Percentiles rank a stretch among this genome's conserved stretches.
phyloP scores from a whole-genome alignment of 2,888 invertebrate species.

The Epistrophe eligans region DNA sequence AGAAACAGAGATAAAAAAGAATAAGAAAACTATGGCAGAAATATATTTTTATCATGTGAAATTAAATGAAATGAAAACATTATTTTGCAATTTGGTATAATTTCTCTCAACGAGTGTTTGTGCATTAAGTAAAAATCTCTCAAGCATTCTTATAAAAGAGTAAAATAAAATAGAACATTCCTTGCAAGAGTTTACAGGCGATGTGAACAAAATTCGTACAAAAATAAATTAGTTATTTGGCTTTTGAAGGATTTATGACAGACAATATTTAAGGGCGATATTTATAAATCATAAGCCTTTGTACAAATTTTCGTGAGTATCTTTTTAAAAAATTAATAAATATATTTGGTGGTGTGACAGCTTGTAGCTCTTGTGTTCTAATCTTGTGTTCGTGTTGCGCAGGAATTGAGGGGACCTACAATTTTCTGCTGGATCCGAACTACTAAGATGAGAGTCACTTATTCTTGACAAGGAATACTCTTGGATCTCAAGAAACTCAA shows the following conservation, averaged over 20 bases:
- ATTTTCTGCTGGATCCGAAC: no score
- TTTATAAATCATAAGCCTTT: no score
- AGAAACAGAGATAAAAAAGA: slow-evolving; percentile 10
- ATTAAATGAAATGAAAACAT: slow-evolving; percentile 73
- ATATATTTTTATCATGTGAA: slow-evolving; percentile 36
- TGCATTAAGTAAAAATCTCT: slow-evolving; percentile 37
- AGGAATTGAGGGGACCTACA: no score
- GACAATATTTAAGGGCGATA: no score
- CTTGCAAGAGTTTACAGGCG: slow-evolving; percentile 6
- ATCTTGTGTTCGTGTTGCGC: no score
- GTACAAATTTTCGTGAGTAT: no score
- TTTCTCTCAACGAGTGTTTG: slow-evolving; percentile 33
- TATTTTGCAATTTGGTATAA: slow-evolving; percentile 67
- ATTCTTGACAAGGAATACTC: no score
- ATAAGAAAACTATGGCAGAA: slow-evolving; percentile 3
- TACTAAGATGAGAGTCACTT: no score
- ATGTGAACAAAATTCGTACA: slow-evolving; percentile 15
- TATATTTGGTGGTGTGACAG: no score
- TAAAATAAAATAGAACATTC: background rate
- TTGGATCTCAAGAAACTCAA: no score
- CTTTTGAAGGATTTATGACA: background rate
- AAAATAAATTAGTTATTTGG: background rate
- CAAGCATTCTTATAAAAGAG: background rate
- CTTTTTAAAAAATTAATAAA: no score
- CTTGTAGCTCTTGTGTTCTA: no score